A percentile compares a stretch with the other conserved stretches of the same genome.
phyloP scores from a whole-genome alignment of 2,113 vertebrate species.

The Perccottus glenii region DNA sequence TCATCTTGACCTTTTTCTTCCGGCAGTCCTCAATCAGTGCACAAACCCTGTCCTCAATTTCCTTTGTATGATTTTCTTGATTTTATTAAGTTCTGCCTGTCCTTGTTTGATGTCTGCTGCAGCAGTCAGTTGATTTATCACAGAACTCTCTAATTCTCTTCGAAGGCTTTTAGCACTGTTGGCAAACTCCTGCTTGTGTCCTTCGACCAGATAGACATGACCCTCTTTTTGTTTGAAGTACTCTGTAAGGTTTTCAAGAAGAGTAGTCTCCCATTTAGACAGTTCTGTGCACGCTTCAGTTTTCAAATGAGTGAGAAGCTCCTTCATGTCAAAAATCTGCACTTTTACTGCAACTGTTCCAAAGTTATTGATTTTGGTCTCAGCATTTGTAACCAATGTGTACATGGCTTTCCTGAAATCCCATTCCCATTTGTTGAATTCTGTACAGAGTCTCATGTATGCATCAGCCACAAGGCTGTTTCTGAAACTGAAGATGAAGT shows the following conservation, averaged over 20 bases:
- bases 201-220: constrained; percentile 52
- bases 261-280: constrained; percentile 23
- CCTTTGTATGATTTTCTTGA: constrained; percentile 42
- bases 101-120: constrained; percentile 25
- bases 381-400: constrained; percentile 40
- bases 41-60: constrained; percentile 23
- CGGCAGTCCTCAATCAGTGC: neutral
- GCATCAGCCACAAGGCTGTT: constrained; percentile 66
- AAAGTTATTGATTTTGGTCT: constrained; percentile 57
- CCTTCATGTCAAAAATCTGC: neutral
- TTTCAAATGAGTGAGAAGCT: constrained; percentile 33
- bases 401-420: constrained; percentile 54
- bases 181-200: constrained; percentile 49
- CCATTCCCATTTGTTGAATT: constrained; percentile 65
- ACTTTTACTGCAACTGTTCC: constrained; percentile 14
- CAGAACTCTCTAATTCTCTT: constrained; percentile 25
- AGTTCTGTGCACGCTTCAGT: constrained; percentile 29
- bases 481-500: constrained; percentile 71
- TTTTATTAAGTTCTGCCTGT: constrained; percentile 31
- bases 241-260: constrained; percentile 34
- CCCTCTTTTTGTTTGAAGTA: constrained; percentile 49
- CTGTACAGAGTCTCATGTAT: constrained; percentile 57
- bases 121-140: constrained; percentile 20
- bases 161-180: constrained; percentile 44
- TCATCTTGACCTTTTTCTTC: constrained; percentile 1